Evolutionary conservation across 2,797 vertebrate species (phyloP).

Genomic region (Hipposideros larvatus): DNA sequence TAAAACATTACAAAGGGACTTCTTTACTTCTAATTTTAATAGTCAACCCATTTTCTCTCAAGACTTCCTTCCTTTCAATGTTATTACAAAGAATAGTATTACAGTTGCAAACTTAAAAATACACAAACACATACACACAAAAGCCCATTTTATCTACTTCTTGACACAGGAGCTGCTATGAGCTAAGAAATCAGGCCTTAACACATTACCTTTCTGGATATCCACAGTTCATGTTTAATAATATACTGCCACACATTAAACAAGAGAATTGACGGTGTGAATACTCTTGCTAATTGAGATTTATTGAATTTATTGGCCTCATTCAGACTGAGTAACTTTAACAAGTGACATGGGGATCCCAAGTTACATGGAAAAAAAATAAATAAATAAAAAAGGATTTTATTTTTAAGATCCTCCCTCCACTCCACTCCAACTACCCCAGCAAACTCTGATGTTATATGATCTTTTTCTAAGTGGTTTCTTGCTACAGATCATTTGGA

Average conservation of each 20-base stretch:
- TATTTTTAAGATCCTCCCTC: constrained; percentile 50
- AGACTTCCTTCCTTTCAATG: constrained; percentile 29
- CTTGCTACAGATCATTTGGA: background rate
- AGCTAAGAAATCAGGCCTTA: constrained; percentile 36
- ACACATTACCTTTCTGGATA: background rate
- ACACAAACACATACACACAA: background rate
- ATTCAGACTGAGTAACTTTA: constrained; percentile 15
- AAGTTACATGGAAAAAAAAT: background rate
- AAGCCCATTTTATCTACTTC: background rate
- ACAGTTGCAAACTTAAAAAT: constrained; percentile 13
- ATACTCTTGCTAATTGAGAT: constrained; percentile 44
- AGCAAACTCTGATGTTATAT: background rate
- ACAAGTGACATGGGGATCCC: background rate
- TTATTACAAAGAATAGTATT: background rate
- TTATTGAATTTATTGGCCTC: constrained; percentile 6
- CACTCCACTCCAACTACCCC: background rate
- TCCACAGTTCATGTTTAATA: background rate
- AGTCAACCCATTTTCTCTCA: background rate
- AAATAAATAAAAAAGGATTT: background rate
- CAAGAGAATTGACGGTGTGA: constrained; percentile 10
- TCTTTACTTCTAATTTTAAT: constrained; percentile 32
- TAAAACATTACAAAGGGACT: background rate
- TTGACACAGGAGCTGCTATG: background rate
- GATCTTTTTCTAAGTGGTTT: constrained; percentile 19
- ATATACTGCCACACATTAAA: background rate